phyloP scores from a whole-genome alignment of 2,113 vertebrate genomes.

The Myotis yumanensis region DNA sequence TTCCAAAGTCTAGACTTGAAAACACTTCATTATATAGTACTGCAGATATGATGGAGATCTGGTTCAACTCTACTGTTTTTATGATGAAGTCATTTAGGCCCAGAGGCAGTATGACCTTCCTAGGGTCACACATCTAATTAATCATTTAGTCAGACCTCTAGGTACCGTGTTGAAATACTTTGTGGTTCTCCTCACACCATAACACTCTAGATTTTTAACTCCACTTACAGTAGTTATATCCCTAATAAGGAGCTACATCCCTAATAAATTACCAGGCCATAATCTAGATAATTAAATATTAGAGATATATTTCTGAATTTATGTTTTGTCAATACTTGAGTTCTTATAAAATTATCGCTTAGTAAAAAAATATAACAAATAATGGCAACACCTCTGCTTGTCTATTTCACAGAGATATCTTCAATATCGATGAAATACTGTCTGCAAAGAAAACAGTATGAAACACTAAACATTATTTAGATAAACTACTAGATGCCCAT shows the following conservation, averaged over 20 bases:
- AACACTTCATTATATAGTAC: neutral
- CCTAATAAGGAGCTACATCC: neutral
- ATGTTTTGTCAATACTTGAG: neutral
- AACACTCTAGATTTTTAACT: neutral
- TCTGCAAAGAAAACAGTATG: neutral
- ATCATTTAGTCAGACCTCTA: neutral
- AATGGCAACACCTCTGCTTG: neutral
- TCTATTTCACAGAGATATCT: constrained; percentile 13
- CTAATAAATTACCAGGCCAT: neutral
- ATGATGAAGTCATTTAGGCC: neutral
- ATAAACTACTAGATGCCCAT: neutral
- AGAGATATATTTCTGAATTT: constrained; percentile 30
- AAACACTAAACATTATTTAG: constrained; percentile 15
- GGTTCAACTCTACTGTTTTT: neutral
- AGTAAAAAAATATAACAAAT: neutral
- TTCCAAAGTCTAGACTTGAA: neutral
- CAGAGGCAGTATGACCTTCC: neutral
- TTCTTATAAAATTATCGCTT: constrained; percentile 19
- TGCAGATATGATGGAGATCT: neutral
- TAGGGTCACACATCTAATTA: neutral
- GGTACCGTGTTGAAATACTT: neutral
- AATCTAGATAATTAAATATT: constrained; percentile 49
- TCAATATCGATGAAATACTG: constrained; percentile 29
- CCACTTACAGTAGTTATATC: neutral
- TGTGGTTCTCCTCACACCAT: neutral